These are phyloP conservation scores for Ichneumoninae sp. DNA, from an alignment of 2,888 invertebrate genomes.

Conservation along the genomic window DNA sequence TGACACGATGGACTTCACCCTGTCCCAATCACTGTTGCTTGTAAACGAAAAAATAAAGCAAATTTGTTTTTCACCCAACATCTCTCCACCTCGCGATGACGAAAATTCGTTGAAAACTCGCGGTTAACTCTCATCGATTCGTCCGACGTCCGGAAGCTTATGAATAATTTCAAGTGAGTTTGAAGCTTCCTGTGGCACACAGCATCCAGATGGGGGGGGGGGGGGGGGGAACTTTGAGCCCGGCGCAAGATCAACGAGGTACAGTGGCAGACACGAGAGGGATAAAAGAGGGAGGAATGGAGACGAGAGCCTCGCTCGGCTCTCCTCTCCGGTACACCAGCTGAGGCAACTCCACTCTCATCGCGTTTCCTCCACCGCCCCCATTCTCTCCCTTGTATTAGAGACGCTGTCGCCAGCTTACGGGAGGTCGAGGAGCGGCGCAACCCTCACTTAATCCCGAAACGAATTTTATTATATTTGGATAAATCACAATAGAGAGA, in stretches of 20 bases:
- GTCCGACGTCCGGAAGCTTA: conserved; percentile 55
- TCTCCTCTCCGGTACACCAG: conserved; percentile 46
- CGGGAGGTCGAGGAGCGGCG: conserved; percentile 18
- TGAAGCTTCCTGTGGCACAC: conserved; percentile 57
- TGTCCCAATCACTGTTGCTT: not conserved
- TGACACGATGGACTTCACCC: not conserved
- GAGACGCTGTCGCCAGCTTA: conserved; percentile 52
- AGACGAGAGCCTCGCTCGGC: conserved; percentile 38
- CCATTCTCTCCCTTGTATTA: conserved; percentile 31
- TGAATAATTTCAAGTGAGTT: conserved; percentile 63
- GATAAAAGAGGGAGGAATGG: conserved; percentile 32
- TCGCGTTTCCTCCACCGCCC: conserved; percentile 41
- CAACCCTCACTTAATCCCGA: conserved; percentile 37
- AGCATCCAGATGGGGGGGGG: conserved; percentile 32
- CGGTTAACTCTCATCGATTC: conserved; percentile 58
- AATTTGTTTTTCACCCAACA: not conserved
- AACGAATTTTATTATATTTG: conserved; percentile 47
- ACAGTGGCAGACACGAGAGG: conserved; percentile 30
- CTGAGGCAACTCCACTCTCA: conserved; percentile 53
- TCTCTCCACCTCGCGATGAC: not conserved
- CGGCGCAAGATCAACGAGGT: conserved; percentile 34
- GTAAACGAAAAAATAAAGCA: not conserved
- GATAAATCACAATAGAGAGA: conserved; percentile 33
- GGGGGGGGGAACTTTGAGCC: not conserved
- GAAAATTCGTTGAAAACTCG: conserved; percentile 20